These are phyloP conservation scores for Sinella curviseta DNA, from an alignment of 1,140 invertebrate species.

Conservation along the genomic window DNA sequence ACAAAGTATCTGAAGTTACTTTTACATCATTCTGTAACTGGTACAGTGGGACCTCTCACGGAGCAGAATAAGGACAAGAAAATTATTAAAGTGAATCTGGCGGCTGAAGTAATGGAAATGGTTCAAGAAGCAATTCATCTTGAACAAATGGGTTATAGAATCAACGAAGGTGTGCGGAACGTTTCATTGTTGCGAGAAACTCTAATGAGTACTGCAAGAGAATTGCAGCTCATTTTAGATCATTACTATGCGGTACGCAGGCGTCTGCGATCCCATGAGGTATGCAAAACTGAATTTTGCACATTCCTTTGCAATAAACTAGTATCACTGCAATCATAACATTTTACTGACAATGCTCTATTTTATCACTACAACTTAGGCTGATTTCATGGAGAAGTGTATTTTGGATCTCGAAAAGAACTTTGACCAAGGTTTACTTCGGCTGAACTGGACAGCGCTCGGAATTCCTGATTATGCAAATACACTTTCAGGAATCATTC, in stretches of 20 bases:
- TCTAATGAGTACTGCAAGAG: conserved; percentile 21
- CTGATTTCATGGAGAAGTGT: conserved; percentile 66
- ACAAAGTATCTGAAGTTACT: too few species aligned
- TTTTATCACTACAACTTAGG: conserved; percentile 52
- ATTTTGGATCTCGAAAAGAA: conserved; percentile 72
- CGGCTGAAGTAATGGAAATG: conserved; percentile 44
- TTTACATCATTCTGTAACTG: not conserved
- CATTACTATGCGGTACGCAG: conserved; percentile 42
- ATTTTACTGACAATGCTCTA: not conserved
- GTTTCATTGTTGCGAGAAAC: conserved; percentile 41
- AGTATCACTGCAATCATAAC: not conserved
- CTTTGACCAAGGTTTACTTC: conserved; percentile 74
- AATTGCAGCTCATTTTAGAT: conserved; percentile 33
- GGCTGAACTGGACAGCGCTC: conserved; percentile 81
- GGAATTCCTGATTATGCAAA: conserved; percentile 72
- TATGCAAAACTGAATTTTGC: conserved; percentile 22
- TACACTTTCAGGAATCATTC: conserved; percentile 55
- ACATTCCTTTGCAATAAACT: not conserved
- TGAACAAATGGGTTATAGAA: conserved; percentile 46
- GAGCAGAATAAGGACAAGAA: conserved; percentile 40
- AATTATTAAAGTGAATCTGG: conserved; percentile 44
- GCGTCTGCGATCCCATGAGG: conserved; percentile 33
- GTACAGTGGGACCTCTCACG: conserved; percentile 33
- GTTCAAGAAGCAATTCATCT: conserved; percentile 47
- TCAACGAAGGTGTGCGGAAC: conserved; percentile 44